Conservation (phyloP, 2,113 vertebrate species). For the Cyprinus carpio region DNA sequence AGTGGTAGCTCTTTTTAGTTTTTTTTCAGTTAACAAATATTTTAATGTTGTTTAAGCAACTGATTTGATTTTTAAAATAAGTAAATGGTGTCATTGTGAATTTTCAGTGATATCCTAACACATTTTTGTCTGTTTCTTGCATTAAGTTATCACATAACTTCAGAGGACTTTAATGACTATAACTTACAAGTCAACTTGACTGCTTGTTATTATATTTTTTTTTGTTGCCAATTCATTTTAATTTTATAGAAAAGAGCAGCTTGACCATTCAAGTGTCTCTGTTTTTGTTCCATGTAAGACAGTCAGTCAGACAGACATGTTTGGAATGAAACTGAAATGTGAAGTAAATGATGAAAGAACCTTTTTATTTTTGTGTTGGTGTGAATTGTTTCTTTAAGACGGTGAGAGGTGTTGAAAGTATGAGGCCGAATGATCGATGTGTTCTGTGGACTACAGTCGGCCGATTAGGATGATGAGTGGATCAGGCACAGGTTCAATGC, state of each 20-base stretch:
- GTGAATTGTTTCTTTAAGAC: neutral
- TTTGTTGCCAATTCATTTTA: neutral
- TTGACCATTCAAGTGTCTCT: neutral
- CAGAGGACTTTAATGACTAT: neutral
- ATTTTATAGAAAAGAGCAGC: neutral
- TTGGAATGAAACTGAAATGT: neutral
- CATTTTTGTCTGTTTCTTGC: neutral
- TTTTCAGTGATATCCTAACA: neutral
- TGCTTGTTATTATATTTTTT: neutral
- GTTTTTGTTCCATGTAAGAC: neutral
- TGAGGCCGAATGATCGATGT: neutral
- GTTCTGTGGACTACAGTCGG: neutral
- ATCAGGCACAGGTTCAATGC: neutral
- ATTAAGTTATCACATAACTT: neutral
- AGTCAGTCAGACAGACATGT: neutral
- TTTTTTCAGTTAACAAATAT: neutral
- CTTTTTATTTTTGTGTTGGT: neutral
- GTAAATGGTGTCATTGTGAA: neutral
- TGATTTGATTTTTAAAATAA: neutral
- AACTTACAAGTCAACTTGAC: neutral
- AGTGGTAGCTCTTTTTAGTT: too few relatives aligned
- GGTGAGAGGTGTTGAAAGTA: neutral
- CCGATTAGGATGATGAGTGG: neutral
- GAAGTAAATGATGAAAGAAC: neutral
- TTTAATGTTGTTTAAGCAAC: too few relatives aligned